These are phyloP conservation scores for Acropora tenuis DNA, from an alignment of 64 coral and sea anemone species.

Conservation along the genomic window DNA sequence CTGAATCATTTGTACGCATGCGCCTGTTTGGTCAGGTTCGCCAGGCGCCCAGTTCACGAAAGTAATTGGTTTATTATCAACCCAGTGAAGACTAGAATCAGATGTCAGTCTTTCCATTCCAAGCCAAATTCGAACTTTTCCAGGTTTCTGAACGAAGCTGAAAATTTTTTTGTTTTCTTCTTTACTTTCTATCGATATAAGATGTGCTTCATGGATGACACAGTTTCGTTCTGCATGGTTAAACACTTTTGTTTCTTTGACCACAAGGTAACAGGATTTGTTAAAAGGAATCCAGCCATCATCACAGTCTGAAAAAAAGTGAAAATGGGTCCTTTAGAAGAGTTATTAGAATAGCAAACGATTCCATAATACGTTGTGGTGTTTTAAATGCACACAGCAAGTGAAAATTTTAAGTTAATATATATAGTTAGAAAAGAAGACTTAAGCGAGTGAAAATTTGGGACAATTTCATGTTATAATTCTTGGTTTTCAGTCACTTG, in stretches of 20 bases:
- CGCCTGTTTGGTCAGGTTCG: conserved; percentile 78
- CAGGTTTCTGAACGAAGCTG: conserved; percentile 35
- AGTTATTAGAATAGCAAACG: too few species aligned
- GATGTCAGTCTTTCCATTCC: conserved; percentile 57
- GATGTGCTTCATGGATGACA: conserved; percentile 19
- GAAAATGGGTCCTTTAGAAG: not conserved
- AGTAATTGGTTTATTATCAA: conserved; percentile 46
- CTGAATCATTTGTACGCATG: conserved; percentile 89
- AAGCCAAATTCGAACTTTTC: conserved; percentile 50
- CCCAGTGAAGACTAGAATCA: conserved; percentile 71
- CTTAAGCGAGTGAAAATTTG: too few species aligned
- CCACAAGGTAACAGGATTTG: conserved; percentile 29
- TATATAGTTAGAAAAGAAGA: too few species aligned
- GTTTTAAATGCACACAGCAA: too few species aligned
- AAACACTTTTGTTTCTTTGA: conserved; percentile 39
- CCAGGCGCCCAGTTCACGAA: conserved; percentile 82
- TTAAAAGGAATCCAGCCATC: conserved; percentile 38
- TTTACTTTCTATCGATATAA: conserved; percentile 54
- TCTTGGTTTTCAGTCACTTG: too few species aligned
- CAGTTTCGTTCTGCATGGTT: conserved; percentile 62
- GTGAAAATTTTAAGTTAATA: too few species aligned
- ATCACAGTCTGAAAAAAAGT: conserved; percentile 50
- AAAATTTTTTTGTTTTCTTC: conserved; percentile 53
- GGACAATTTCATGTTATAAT: too few species aligned
- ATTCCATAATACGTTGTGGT: too few species aligned